phyloP scores from a whole-genome alignment of 2,797 vertebrate species.

The Scleropages formosus region DNA sequence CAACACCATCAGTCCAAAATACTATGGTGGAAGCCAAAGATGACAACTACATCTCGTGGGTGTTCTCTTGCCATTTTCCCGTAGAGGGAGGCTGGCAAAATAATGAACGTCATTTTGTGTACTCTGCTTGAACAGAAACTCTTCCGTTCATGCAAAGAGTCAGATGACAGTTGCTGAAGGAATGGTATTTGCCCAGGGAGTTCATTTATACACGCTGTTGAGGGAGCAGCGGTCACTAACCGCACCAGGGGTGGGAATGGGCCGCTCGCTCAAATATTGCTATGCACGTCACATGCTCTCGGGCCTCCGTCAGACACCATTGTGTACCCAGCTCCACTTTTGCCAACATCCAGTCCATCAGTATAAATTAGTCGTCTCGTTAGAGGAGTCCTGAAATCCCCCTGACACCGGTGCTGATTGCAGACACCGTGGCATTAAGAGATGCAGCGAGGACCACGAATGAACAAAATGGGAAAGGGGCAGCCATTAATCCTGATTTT shows the following conservation, averaged over 20 bases:
- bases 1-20: no score
- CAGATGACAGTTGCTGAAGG: no score
- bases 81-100: no score
- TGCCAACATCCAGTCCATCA: not conserved
- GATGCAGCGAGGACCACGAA: not conserved
- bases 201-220: not conserved
- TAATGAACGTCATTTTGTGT: no score
- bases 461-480: not conserved
- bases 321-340: not conserved
- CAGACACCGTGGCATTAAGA: not conserved
- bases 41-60: no score
- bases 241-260: not conserved
- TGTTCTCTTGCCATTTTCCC: no score
- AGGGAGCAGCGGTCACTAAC: not conserved
- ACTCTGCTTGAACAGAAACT: no score
- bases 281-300: not conserved
- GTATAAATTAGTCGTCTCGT: not conserved
- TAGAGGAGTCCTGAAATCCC: not conserved
- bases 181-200: not conserved
- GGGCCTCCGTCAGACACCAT: not conserved
- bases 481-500: constrained; percentile 15
- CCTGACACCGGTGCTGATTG: not conserved
- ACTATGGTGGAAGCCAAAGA: no score
- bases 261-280: not conserved
- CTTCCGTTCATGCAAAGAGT: no score